Conservation (phyloP, 2,113 vertebrate genomes). For the Brevimyrus niger region DNA sequence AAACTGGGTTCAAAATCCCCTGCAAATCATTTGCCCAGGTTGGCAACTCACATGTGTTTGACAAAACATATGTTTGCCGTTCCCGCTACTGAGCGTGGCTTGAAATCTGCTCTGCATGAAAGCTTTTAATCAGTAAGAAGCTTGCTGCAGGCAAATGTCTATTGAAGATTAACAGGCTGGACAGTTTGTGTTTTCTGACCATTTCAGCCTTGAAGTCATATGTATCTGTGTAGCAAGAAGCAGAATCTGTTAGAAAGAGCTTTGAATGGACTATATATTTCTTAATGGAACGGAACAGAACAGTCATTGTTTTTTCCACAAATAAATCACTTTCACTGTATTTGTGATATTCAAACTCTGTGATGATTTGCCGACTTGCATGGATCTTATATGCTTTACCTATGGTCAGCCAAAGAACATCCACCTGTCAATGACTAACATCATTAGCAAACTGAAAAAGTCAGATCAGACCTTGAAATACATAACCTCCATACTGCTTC, state of each 20-base stretch:
- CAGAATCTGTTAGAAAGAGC: background rate
- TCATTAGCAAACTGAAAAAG: background rate
- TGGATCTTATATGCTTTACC: background rate
- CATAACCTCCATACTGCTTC: background rate
- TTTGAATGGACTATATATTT: background rate
- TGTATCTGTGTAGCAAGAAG: background rate
- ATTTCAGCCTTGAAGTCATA: background rate
- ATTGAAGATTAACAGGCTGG: constrained; percentile 6
- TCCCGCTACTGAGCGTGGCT: background rate
- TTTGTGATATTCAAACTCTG: background rate
- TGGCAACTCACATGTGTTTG: background rate
- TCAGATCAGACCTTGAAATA: background rate
- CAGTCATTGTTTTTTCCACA: background rate
- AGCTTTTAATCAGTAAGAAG: constrained; percentile 3
- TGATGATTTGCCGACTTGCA: background rate
- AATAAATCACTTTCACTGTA: background rate
- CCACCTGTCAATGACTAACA: background rate
- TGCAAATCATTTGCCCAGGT: background rate
- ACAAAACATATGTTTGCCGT: background rate
- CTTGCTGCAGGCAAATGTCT: constrained; percentile 4
- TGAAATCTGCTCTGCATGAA: background rate
- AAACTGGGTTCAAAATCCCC: background rate
- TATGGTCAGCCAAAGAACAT: background rate
- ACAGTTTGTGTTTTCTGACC: background rate
- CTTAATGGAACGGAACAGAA: background rate